These are phyloP conservation scores for Fragum sueziense DNA, from an alignment of 2,888 invertebrate genomes.

Conservation along the genomic window DNA sequence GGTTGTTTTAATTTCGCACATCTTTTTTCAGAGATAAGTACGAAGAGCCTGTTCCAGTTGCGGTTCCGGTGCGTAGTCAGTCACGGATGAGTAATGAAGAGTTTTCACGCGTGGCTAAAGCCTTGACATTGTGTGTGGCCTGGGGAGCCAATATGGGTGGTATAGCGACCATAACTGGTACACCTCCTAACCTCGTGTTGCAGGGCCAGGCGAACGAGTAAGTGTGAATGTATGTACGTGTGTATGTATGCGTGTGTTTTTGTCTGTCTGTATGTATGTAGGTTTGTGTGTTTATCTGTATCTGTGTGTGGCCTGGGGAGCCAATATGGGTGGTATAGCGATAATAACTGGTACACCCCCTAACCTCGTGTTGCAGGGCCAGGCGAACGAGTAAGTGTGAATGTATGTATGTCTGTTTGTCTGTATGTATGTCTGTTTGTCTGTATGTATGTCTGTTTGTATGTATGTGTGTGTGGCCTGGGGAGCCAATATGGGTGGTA, in stretches of 20 bases:
- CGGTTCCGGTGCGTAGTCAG: background rate
- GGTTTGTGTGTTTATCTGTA: too few species aligned
- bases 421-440: too few species aligned
- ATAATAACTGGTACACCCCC: conserved; percentile 61
- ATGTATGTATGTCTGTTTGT: too few species aligned
- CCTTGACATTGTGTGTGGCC: conserved; percentile 57
- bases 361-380: conserved; percentile 56
- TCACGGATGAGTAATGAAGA: conserved; percentile 15
- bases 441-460: too few species aligned
- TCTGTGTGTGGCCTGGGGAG: conserved; percentile 59
- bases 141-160: conserved; percentile 62
- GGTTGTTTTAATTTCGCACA: too few species aligned
- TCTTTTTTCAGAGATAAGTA: conserved; percentile 19
- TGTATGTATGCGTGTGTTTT: too few species aligned
- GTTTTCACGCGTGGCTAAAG: conserved; percentile 41
- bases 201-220: conserved; percentile 57
- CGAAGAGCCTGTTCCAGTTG: background rate
- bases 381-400: conserved; percentile 56
- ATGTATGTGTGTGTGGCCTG: conserved; percentile 61
- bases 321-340: conserved; percentile 62
- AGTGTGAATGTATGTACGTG: too few species aligned
- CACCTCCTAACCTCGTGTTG: conserved; percentile 60
- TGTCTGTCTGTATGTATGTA: too few species aligned
- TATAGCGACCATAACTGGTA: conserved; percentile 60
- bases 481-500: conserved; percentile 60